phyloP scores from a whole-genome alignment of 2,888 invertebrate genomes.

The Spodoptera exigua region DNA sequence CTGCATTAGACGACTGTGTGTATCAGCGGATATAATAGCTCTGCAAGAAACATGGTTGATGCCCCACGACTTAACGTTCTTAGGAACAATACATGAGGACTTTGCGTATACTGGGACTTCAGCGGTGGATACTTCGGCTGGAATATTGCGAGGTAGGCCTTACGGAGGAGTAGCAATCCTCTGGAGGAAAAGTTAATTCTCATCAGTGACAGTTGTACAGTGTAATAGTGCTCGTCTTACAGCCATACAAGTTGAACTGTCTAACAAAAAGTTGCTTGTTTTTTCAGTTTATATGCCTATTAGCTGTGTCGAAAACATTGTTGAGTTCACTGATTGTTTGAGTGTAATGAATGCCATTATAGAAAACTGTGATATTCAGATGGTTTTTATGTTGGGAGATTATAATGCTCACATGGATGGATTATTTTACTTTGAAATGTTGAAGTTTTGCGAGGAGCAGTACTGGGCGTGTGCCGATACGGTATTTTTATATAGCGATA shows the following conservation, averaged over 20 bases:
- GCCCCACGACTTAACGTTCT: neutral
- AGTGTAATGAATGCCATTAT: neutral
- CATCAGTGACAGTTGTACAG: neutral
- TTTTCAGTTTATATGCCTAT: neutral
- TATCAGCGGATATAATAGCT: neutral
- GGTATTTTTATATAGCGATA: neutral
- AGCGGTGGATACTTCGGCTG: constrained; percentile 5
- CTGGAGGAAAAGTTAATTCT: constrained; percentile 8
- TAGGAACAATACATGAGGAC: constrained; percentile 1
- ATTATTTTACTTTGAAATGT: neutral
- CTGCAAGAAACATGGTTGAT: neutral
- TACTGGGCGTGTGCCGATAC: neutral
- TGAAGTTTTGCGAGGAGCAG: constrained; percentile 1
- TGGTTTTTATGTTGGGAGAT: neutral
- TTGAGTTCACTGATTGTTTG: constrained; percentile 1
- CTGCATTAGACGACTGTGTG: constrained; percentile 2
- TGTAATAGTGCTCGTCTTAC: constrained; percentile 1
- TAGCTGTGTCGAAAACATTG: neutral
- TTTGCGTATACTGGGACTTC: constrained; percentile 6
- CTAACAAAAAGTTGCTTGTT: constrained; percentile 4
- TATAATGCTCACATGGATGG: neutral
- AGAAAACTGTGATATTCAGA: neutral
- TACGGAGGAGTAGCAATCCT: constrained; percentile 15
- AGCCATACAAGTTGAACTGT: constrained; percentile 3
- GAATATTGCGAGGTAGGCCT: constrained; percentile 3